A percentile compares a stretch with the other conserved stretches of the same genome.
Conservation (phyloP, 2,113 vertebrate species). For the Nerophis ophidion region DNA sequence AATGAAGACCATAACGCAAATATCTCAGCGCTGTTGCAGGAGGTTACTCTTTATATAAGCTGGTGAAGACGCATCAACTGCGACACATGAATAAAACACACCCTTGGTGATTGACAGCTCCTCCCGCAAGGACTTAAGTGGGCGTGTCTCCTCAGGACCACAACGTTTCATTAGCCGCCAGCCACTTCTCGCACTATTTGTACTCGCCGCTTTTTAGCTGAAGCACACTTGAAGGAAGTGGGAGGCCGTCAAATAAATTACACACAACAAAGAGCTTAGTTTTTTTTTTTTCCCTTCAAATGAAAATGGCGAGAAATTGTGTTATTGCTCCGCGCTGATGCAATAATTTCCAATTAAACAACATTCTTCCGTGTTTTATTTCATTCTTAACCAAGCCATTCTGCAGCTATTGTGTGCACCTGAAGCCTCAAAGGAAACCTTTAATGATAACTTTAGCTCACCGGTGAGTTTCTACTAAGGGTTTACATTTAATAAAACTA, state of each 20-base stretch:
- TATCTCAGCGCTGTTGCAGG: background rate
- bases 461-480: slow-evolving; percentile 13
- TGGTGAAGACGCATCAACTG: no score
- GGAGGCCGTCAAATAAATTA: slow-evolving; percentile 15
- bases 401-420: background rate
- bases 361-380: background rate
- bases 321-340: background rate
- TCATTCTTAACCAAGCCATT: slow-evolving; percentile 1
- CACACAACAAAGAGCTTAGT: slow-evolving; percentile 34
- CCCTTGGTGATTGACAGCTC: slow-evolving; percentile 36
- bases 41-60: no score
- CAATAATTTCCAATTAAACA: slow-evolving; percentile 8
- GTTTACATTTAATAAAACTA: slow-evolving; percentile 9
- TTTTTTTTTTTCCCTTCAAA: slow-evolving; percentile 3
- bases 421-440: background rate
- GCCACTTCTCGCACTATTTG: slow-evolving; percentile 23
- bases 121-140: slow-evolving; percentile 27
- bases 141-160: slow-evolving; percentile 23
- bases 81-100: background rate
- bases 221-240: background rate
- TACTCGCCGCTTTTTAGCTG: slow-evolving; percentile 17
- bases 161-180: slow-evolving; percentile 30
- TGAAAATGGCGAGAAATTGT: background rate
- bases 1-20: background rate
- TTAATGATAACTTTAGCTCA: slow-evolving; percentile 7